Evolutionary conservation across 1,140 invertebrate species (phyloP).

Genomic region (Drosophila ananassae): DNA sequence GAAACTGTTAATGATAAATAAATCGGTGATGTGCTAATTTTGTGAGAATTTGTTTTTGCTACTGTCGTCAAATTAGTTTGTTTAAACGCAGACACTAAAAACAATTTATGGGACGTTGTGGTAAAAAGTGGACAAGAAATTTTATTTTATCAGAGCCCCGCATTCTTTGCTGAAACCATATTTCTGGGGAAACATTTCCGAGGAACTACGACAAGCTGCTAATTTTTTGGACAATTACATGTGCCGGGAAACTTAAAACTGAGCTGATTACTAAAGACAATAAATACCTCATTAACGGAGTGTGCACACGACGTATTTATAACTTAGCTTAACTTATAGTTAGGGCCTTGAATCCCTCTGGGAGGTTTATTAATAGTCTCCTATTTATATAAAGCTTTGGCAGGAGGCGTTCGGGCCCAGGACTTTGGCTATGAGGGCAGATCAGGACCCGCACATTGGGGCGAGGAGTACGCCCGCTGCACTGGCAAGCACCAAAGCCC

Average conservation of each 20-base stretch:
- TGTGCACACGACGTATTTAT: not conserved
- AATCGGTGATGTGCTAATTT: not conserved
- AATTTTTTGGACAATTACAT: not conserved
- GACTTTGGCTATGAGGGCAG: slow-evolving; percentile 64
- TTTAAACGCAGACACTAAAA: not conserved
- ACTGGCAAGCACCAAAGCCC: slow-evolving; percentile 92
- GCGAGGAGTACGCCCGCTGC: slow-evolving; percentile 88
- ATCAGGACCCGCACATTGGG: slow-evolving; percentile 89
- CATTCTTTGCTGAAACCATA: not conserved
- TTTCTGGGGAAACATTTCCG: too few species aligned
- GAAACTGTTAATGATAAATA: not conserved
- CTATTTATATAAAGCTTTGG: slow-evolving; percentile 3
- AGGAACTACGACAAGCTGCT: too few species aligned
- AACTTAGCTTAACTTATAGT: not conserved
- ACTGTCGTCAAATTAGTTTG: not conserved
- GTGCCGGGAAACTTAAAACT: not conserved
- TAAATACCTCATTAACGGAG: not conserved
- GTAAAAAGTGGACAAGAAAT: too few species aligned
- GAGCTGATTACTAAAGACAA: too few species aligned
- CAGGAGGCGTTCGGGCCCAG: slow-evolving; percentile 17
- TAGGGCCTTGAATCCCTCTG: too few species aligned
- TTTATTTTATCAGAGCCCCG: not conserved
- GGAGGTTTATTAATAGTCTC: not conserved
- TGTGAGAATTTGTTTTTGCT: not conserved
- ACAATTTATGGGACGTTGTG: not conserved